Conservation (phyloP, 2,797 vertebrate genomes). For the Platalea minor region DNA sequence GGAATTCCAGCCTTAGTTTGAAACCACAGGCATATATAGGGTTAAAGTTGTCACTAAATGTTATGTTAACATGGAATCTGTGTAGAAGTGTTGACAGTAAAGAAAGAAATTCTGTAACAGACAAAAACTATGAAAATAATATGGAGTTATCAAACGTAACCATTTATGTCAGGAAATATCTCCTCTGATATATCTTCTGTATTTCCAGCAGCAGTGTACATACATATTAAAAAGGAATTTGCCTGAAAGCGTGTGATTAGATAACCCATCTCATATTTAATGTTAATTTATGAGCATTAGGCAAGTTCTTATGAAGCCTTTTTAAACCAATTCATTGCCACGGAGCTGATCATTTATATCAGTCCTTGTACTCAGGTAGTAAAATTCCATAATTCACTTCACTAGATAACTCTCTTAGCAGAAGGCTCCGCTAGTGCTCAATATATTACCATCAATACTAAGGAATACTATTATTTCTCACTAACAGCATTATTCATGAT, state of each 20-base stretch:
- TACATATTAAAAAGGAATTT: constrained; percentile 66
- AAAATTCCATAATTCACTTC: constrained; percentile 67
- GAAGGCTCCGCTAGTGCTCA: constrained; percentile 21
- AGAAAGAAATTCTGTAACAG: neutral
- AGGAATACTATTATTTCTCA: constrained; percentile 62
- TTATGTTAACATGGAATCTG: neutral
- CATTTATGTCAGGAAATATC: constrained; percentile 29
- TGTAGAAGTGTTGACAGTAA: neutral
- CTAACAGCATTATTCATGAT: constrained; percentile 40
- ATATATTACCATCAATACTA: constrained; percentile 55
- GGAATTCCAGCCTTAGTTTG: neutral
- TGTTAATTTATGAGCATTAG: constrained; percentile 70
- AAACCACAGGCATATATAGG: neutral
- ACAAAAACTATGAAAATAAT: neutral
- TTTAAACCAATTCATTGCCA: constrained; percentile 65
- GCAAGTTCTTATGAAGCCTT: constrained; percentile 62
- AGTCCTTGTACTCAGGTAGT: constrained; percentile 60
- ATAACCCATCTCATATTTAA: constrained; percentile 57
- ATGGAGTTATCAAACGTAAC: neutral
- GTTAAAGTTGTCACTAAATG: neutral
- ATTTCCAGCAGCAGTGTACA: constrained; percentile 34
- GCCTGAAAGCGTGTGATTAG: constrained; percentile 55
- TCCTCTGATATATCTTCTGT: neutral
- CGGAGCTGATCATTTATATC: constrained; percentile 55
- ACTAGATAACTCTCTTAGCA: constrained; percentile 56